Base-by-base conservation (phyloP, 2,888 invertebrate species). In the Ormia ochracea region DNA sequence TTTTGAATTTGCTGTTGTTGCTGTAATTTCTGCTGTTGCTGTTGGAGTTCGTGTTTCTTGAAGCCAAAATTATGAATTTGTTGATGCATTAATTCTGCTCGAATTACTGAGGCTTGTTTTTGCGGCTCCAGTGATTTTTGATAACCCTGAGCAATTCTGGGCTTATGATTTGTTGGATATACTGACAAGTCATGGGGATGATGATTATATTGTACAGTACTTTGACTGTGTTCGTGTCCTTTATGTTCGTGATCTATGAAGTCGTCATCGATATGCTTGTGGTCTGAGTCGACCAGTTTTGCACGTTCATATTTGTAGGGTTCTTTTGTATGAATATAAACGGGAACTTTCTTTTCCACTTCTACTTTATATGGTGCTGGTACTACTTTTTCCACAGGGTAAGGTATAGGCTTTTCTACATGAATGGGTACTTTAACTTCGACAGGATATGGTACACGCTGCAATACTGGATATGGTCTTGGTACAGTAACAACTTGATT, bases 401-500 rank as follows among this genome's bases (percentile, higher is more conserved):
- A 85, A 7, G 85, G 86, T 14, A 87, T 84, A 84, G 89, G 91
- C 14, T 89, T 90, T 75, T 87, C 86, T 9, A 86, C 82, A 89
- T 89, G 84, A 72, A 87, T 85, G 65, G 75, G 65, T 1, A 86
- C 86, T 31, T 83, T 83, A 2, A 83, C 82, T 54, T 83, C 87
- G 0, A 87, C 84, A 0, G 89, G 88, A 83, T 88, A 85, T 12
- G 91, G 91, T n/a, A 92, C 90, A 85, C 89, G 91, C 19, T 89
- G 90, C 1, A 86, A 80, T 88, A 92, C 91, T 0, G 92, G 92
- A 83, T 86, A 87, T 48, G 87, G 91, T 82, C 91, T 91, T 21
- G 92, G 92, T 78, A 91, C 91, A 52, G 92, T 92, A 26, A 92
- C 91, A 12, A 88, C 81, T 83, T 87, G 87, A 63, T 88, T 88